These are phyloP conservation scores for Cryptotermes secundus DNA, from an alignment of 1,140 invertebrate species.

Conservation along the genomic window DNA sequence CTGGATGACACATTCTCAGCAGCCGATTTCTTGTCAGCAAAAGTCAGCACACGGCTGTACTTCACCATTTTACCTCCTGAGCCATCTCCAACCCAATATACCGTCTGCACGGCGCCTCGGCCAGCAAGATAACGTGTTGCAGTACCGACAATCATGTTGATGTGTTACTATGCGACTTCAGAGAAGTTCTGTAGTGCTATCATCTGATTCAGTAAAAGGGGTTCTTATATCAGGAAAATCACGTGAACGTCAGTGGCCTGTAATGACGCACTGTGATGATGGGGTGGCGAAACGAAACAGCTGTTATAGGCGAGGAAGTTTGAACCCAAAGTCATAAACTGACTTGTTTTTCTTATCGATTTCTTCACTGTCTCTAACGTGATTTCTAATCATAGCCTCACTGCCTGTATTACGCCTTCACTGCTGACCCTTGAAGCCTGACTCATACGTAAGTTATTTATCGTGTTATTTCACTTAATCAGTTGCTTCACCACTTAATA, in stretches of 20 bases:
- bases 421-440: not conserved
- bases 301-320: not conserved
- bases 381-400: not conserved
- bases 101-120: constrained; percentile 66
- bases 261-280: no score
- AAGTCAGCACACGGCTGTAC: constrained; percentile 16
- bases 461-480: not conserved
- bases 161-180: not conserved
- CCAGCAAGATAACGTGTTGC: constrained; percentile 67
- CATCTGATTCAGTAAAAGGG: not conserved
- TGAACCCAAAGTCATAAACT: not conserved
- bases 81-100: constrained; percentile 63
- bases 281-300: not conserved
- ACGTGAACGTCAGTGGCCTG: not conserved
- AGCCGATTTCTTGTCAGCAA: not conserved
- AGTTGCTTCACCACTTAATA: no score
- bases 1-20: not conserved
- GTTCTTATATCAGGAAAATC: not conserved
- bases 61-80: constrained; percentile 52
- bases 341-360: not conserved
- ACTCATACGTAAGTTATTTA: not conserved
- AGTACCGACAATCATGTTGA: constrained; percentile 50
- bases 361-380: not conserved
- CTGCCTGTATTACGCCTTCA: not conserved
- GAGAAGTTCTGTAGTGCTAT: not conserved